Base-by-base conservation (phyloP, 2,797 vertebrate genomes). In the Myripristis jacobus region DNA sequence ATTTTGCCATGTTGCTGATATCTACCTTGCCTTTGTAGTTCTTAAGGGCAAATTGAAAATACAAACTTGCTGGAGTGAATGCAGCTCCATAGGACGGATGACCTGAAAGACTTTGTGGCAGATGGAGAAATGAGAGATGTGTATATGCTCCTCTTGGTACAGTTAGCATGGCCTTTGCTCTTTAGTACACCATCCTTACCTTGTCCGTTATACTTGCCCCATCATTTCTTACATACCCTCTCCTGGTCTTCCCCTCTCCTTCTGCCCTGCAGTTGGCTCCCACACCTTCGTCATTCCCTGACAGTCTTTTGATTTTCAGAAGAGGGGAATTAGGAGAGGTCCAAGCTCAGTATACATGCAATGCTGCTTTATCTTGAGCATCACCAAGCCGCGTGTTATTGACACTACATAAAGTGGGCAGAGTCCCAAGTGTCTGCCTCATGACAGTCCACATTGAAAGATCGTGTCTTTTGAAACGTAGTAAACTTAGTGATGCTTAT, bases 341-440 rank as follows among this genome's bases (percentile, higher is more conserved):
- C 52, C 75, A 82, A 81, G 77, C 70, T 88, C 86, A 83, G 51
- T 85, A 75, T 89, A 78, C 88, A 91, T 85, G 77, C 72, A 89
- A 88, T 86, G 89, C 90, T 91, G 90, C 89, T 92, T 80, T 78
- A 70, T 84, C 62, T 82, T n/a, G 18, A 87, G 78, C 86, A 46
- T 79, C 83, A 64, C 80, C 75, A 79, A 82, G 83, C 73, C 59
- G 61, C 50, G 51, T 47, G 62, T 73, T 55, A 38, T 36, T 12
- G 77, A 84, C 66, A 44, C 79, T 11, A 64, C 58, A 24, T 63
- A 64, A 73, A 59, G 60, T 25, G 48, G 79, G 74, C 76, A 54
- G 62, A 64, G 67, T 90, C 79, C 81, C 75, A 80, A 76, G 58
- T 73, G 70, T 79, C 54, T 1, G 44, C 71, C 36, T 36, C 25